Base-by-base conservation (phyloP, 2,113 vertebrate species). In the Microtus oregoni region DNA sequence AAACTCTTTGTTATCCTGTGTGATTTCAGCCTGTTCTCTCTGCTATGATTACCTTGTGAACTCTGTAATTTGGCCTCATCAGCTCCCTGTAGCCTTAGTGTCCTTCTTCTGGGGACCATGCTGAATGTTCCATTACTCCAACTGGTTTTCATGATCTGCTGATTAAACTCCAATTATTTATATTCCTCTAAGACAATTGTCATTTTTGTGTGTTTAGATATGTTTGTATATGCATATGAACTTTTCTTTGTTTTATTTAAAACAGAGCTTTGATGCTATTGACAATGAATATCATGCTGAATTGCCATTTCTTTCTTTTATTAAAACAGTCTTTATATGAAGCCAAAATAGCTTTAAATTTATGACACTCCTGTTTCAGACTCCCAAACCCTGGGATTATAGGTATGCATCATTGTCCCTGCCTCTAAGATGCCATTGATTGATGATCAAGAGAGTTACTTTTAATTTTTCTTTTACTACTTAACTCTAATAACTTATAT, bases 61-160 rank as follows among this genome's bases (percentile, higher is more conserved):
- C 82, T 83, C 68, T 94, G 20, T 90, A 95, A 96, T 96, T 94
- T 93, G 10, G 73, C 28, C 82, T 97, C 96, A 94, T 55, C 52
- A 55, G 26, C 90, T 94, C 89, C 65, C 7, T 32, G 50, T 85
- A 41, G 52, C 89, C 68, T 89, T 72, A 41, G 65, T 8, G 2
- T 63, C 50, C 70, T 94, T 92, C 65, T 70, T 95, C 58, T 95
- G 86, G 70, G 92, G 94, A 78, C 47, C 78, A 92, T 30, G 20
- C 82, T 94, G 78, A 75, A 63, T 13, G 0, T 75, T 72, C 78
- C 77, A 90, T 68, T 82, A 28, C 14, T 96, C 61, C 89, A 95
- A 90, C 68, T 94, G 73, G 73, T 89, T 85, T 30, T 61, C 47
- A 17, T 35, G 72, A 50, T 86, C 55, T 91, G 83, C 63, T 96